These are phyloP conservation scores for Lissonota sp. DNA, from an alignment of 2,888 invertebrate species.

Conservation along the genomic window DNA sequence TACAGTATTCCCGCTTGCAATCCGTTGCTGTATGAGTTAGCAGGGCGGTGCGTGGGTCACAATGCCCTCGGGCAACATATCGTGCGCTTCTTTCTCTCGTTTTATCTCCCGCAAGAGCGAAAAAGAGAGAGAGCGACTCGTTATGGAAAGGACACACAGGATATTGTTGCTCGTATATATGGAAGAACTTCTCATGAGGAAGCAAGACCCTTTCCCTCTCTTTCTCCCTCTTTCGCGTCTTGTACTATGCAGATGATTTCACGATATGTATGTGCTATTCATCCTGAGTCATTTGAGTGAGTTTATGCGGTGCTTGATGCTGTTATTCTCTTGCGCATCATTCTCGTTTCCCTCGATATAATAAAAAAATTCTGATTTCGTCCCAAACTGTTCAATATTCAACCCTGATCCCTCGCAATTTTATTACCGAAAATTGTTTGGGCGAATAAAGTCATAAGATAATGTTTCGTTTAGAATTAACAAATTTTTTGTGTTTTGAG, in stretches of 20 bases:
- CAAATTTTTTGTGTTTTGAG: constrained; percentile 15
- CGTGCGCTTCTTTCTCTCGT: constrained; percentile 55
- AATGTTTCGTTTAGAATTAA: constrained; percentile 6
- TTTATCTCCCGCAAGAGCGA: constrained; percentile 21
- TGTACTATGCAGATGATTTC: constrained; percentile 82
- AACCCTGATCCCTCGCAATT: too few species aligned
- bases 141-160: constrained; percentile 77
- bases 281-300: constrained; percentile 80
- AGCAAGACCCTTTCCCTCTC: constrained; percentile 63
- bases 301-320: constrained; percentile 74
- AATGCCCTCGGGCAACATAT: constrained; percentile 75
- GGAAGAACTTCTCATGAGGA: constrained; percentile 71
- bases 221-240: constrained; percentile 58
- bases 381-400: too few species aligned
- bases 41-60: constrained; percentile 81
- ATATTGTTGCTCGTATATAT: constrained; percentile 79
- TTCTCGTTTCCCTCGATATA: constrained; percentile 50
- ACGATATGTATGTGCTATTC: constrained; percentile 81
- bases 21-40: constrained; percentile 73
- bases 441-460: too few species aligned
- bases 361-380: too few species aligned
- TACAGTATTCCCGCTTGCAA: constrained; percentile 21
- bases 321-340: constrained; percentile 42
- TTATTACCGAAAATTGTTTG: too few species aligned
- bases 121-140: constrained; percentile 71